Evolutionary conservation across 1,140 invertebrate genomes (phyloP).

Genomic region (Caenorhabditis remanei): DNA sequence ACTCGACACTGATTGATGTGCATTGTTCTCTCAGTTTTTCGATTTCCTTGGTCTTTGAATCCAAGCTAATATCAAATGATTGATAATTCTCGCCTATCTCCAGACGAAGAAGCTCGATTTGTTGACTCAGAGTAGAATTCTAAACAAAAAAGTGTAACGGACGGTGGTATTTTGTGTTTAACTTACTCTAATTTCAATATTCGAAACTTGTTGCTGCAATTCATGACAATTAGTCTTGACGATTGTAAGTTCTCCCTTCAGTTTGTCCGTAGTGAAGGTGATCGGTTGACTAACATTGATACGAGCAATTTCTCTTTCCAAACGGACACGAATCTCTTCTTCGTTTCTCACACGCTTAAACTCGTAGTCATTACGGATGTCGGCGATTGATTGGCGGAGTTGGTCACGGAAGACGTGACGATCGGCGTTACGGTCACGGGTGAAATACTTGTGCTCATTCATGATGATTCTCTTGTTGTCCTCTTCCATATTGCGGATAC

Average conservation of each 20-base stretch:
- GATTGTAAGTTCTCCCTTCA: conserved; percentile 5
- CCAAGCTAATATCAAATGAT: background rate
- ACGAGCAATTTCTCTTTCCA: conserved; percentile 2
- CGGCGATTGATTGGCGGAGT: conserved; percentile 4
- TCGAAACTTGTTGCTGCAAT: conserved; percentile 28
- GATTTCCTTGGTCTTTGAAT: conserved; percentile 4
- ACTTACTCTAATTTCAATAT: conserved; percentile 24
- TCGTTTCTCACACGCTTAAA: background rate
- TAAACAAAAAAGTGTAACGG: background rate
- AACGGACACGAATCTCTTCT: conserved; percentile 32
- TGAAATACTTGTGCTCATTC: conserved; percentile 42
- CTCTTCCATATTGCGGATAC: conserved; percentile 31
- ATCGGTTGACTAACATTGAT: background rate
- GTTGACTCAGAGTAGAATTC: conserved; percentile 2
- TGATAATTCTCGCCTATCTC: conserved; percentile 7
- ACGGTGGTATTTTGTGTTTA: background rate
- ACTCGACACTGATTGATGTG: conserved; percentile 11
- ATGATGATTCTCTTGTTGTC: conserved; percentile 45
- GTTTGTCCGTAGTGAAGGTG: background rate
- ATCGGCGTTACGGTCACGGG: conserved; percentile 21
- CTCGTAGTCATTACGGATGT: conserved; percentile 29
- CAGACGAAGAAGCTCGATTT: conserved; percentile 21
- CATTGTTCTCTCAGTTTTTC: conserved; percentile 36
- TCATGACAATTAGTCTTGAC: background rate
- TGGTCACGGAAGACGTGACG: conserved; percentile 37